Percentiles rank a stretch among this genome's conserved stretches.
Conservation (phyloP, 2,113 vertebrate species). For the Fukomys damarensis region DNA sequence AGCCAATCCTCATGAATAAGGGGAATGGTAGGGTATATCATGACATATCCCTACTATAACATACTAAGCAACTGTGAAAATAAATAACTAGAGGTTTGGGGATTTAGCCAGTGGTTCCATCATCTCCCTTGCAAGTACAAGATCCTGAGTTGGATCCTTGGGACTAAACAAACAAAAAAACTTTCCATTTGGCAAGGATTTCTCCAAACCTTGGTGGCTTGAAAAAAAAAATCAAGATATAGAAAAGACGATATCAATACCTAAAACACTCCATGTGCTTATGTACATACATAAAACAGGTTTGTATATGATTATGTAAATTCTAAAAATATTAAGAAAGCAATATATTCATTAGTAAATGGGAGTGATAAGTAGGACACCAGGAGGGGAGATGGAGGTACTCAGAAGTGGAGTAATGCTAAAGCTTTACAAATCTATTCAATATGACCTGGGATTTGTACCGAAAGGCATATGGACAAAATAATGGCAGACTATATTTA, state of each 20-base stretch:
- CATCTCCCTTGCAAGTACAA: too few relatives aligned
- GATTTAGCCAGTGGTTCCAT: too few relatives aligned
- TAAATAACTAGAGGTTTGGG: constrained; percentile 1
- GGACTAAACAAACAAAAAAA: too few relatives aligned
- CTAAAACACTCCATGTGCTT: background rate
- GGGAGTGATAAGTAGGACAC: background rate
- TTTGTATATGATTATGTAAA: background rate
- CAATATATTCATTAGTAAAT: background rate
- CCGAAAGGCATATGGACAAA: background rate
- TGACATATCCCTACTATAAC: background rate
- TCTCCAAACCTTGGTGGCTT: background rate
- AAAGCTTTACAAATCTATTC: background rate
- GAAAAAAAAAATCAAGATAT: background rate
- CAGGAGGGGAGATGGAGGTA: background rate
- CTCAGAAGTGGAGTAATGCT: background rate
- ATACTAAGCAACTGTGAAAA: background rate
- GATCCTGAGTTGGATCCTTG: too few relatives aligned
- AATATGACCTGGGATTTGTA: background rate
- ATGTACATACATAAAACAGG: background rate
- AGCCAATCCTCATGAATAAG: background rate
- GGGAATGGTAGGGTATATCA: background rate
- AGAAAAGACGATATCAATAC: background rate
- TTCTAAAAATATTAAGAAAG: constrained; percentile 26
- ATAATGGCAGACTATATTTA: background rate
- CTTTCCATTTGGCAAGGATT: constrained; percentile 20